Conservation (phyloP, 1,140 invertebrate species). For the Drosophila prosaltans region DNA sequence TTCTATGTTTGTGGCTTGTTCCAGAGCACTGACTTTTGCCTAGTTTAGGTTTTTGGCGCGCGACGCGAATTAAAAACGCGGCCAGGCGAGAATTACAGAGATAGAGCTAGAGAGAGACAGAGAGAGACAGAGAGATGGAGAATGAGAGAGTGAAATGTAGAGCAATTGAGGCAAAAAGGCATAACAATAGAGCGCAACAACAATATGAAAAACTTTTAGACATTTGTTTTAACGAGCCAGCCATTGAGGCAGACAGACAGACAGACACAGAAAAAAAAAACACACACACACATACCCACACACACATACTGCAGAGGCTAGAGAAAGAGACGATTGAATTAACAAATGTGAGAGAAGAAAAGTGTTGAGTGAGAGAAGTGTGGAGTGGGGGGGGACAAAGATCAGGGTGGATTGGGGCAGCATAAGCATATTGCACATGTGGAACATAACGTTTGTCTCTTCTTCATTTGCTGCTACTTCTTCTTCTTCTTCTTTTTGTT, state of each 20-base stretch:
- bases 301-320: slow-evolving; percentile 9
- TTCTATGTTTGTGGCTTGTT: slow-evolving; percentile 36
- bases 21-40: slow-evolving; percentile 70
- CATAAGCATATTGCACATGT: slow-evolving; percentile 65
- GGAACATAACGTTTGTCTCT: slow-evolving; percentile 38
- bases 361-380: too few species aligned
- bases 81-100: slow-evolving; percentile 52
- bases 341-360: slow-evolving; percentile 52
- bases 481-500: slow-evolving; percentile 4
- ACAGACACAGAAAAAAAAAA: not conserved
- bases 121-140: slow-evolving; percentile 12
- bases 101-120: slow-evolving; percentile 2
- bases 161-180: slow-evolving; percentile 42
- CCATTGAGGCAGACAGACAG: slow-evolving; percentile 48
- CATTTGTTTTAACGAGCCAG: slow-evolving; percentile 64
- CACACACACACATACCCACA: too few species aligned
- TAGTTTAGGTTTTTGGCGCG: slow-evolving; percentile 75
- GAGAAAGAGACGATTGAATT: slow-evolving; percentile 63
- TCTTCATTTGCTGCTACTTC: not conserved
- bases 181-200: slow-evolving; percentile 32
- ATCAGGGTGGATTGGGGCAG: not conserved
- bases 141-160: slow-evolving; percentile 49
- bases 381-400: not conserved
- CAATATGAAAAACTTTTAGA: slow-evolving; percentile 39
- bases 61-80: slow-evolving; percentile 60